Base-by-base conservation (phyloP, 2,888 invertebrate genomes). In the Oscheius onirici region DNA sequence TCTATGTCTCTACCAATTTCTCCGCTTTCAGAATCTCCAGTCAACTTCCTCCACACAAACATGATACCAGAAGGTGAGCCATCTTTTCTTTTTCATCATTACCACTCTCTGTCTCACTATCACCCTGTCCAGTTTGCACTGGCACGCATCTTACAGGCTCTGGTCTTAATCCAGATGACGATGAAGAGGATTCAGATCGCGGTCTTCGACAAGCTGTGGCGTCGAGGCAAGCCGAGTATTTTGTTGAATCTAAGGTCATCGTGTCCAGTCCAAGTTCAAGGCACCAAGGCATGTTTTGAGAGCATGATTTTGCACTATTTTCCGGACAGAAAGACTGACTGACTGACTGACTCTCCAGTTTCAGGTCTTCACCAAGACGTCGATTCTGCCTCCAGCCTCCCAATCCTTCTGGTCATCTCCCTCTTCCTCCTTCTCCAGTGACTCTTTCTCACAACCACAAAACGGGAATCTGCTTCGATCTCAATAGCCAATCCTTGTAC, bases 151-250 rank as follows among this genome's bases (percentile, higher is more conserved):
- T 69, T 69, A 13, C 69, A 69, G 69, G 69, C 40, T 69, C 69
- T 44, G 69, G 69, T 58, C 46, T 46, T 22, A 26, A 26, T 11
- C 34, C 40, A 57, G 69, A 61, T 26, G 61, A 69, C 57, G 63
- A 63, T 63, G 58, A 58, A 58, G 69, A 69, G 58, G 69, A 69
- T 69, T 69, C 60, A 69, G 69, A 60, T 69, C 57, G 60, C n/a
- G 69, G 20, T n/a, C 28, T 55, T 22, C 52, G 55, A 17, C 43
- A 54, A 24, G 44, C 41, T 5, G 34, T 44, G n/a, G n/a, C n/a
- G 44, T 68, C 63, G 5, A n/a, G n/a, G 3, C 46, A 63, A 15
- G 63, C 63, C 10, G 63, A 49, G 26, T 63, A 63, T 49, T 63
- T 49, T 15, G 63, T 63, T 1, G 46, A 26, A 11, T 17, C 46